phyloP scores from a whole-genome alignment of 2,888 invertebrate genomes.

The Biston stratarius region DNA sequence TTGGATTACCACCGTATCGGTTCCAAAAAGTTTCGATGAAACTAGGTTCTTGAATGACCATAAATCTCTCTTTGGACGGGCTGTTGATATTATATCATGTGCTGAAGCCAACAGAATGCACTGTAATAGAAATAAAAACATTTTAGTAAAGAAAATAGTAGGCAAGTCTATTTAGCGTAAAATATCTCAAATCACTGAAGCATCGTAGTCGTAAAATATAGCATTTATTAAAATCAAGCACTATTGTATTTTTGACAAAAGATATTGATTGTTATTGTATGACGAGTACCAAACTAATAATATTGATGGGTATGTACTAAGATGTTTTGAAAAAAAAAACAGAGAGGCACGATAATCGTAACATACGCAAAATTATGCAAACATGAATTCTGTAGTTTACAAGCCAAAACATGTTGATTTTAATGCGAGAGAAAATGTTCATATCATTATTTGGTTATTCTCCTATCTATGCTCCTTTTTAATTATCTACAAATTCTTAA shows the following conservation, averaged over 20 bases:
- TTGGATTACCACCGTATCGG: constrained; percentile 29
- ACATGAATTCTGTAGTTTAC: background rate
- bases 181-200: background rate
- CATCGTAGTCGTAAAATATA: background rate
- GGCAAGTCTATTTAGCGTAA: background rate
- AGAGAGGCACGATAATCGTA: background rate
- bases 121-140: constrained; percentile 53
- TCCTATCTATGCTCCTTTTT: background rate
- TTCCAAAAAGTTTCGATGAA: constrained; percentile 46
- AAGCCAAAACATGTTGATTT: background rate
- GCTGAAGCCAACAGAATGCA: constrained; percentile 53
- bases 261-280: constrained; percentile 3
- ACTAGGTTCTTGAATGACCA: constrained; percentile 50
- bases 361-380: constrained; percentile 2
- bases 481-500: background rate
- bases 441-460: background rate
- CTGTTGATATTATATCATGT: constrained; percentile 45
- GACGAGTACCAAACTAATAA: background rate
- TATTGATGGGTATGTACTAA: background rate
- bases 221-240: constrained; percentile 1
- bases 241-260: constrained; percentile 4
- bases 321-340: constrained; percentile 3
- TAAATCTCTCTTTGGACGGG: constrained; percentile 51
- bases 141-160: background rate
- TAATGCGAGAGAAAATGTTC: background rate